A percentile compares a stretch with the other conserved stretches of the same genome.
These are phyloP conservation scores for Ypsolopha scabrella DNA, from an alignment of 2,888 invertebrate genomes.

Conservation along the genomic window DNA sequence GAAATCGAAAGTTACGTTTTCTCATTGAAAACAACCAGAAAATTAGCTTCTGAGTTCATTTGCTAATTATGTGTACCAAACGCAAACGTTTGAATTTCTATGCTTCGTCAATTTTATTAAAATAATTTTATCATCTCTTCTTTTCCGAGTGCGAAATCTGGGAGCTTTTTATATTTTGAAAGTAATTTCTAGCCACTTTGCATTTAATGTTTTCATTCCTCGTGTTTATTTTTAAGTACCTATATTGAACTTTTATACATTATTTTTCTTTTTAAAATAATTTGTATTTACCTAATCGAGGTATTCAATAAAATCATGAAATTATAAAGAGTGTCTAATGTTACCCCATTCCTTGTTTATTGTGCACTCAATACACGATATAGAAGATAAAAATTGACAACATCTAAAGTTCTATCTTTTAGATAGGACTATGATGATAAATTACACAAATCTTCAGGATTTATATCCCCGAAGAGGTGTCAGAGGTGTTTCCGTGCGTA, in stretches of 20 bases:
- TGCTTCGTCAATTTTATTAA: not conserved
- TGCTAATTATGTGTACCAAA: too few relatives aligned
- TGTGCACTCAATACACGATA: not conserved
- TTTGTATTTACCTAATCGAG: slow-evolving; percentile 24
- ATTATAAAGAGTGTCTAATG: slow-evolving; percentile 9
- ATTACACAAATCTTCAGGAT: too few relatives aligned
- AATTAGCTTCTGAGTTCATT: too few relatives aligned
- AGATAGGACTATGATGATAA: too few relatives aligned
- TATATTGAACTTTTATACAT: slow-evolving; percentile 26
- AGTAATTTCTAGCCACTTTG: not conserved
- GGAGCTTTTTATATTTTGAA: not conserved
- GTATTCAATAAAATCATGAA: slow-evolving; percentile 29
- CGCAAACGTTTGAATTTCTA: too few relatives aligned
- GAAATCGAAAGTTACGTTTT: too few relatives aligned
- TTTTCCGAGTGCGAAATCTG: not conserved
- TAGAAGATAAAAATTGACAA: too few relatives aligned
- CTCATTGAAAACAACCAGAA: too few relatives aligned
- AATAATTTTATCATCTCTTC: not conserved
- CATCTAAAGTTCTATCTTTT: not conserved
- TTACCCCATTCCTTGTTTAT: not conserved
- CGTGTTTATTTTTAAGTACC: slow-evolving; percentile 12
- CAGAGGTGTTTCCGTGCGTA: not conserved
- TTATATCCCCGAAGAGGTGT: not conserved
- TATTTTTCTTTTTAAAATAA: slow-evolving; percentile 21
- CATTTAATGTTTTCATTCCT: slow-evolving; percentile 36